A percentile compares a stretch with the other conserved stretches of the same genome.
Evolutionary conservation across 2,797 vertebrate species (phyloP).

Genomic region (Hafferia zeledoni): DNA sequence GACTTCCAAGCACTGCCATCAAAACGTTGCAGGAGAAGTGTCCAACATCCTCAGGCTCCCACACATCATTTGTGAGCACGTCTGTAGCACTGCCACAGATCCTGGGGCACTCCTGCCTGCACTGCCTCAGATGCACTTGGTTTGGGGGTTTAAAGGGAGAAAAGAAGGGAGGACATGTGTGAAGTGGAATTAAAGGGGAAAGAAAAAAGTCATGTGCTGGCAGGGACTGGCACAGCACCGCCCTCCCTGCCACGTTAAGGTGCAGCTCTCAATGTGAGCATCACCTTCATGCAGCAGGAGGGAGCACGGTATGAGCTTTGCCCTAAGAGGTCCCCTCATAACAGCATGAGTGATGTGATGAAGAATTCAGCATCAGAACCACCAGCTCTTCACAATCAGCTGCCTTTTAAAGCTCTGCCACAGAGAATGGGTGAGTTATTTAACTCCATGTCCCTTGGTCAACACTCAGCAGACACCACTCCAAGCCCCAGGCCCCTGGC

Average conservation of each 20-base stretch:
- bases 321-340: neutral
- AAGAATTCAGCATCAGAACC: neutral
- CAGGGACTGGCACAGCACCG: neutral
- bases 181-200: neutral
- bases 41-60: neutral
- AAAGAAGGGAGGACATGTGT: accelerated
- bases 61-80: accelerated
- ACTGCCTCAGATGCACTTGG: accelerated
- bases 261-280: neutral
- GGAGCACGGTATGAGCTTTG: neutral
- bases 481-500: neutral
- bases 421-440: neutral
- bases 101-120: neutral
- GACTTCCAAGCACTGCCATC: neutral
- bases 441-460: neutral
- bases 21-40: accelerated
- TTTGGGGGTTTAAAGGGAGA: no score
- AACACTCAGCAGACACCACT: neutral
- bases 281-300: neutral
- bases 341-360: accelerated
- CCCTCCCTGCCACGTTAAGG: neutral
- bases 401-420: neutral
- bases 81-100: accelerated
- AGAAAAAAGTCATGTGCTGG: accelerated
- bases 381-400: neutral